Base-by-base conservation (phyloP, 2,113 vertebrate genomes). In the Misgurnus anguillicaudatus region DNA sequence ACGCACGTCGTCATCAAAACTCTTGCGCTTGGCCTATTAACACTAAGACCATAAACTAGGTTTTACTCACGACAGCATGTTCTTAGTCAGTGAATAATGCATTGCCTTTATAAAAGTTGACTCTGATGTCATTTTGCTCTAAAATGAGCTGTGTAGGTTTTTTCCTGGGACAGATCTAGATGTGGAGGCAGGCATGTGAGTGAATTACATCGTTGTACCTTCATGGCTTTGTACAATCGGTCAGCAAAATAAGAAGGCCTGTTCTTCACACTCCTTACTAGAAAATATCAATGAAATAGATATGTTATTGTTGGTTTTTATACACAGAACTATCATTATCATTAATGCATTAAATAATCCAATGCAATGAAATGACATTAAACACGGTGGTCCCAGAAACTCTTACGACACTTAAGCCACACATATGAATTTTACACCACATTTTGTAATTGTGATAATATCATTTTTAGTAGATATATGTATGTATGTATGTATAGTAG, bases 151-250 rank as follows among this genome's bases (percentile, higher is more conserved):
- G 19, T 48, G 21, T 16, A 21, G 7, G 19, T 31, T 38, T 9
- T 39, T 3, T 41, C 19, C 71, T 42, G n/a, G 3, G 53, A 17
- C 53, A 9, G 17, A 57, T 57, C 17, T 57, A 57, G 66, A 68
- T 58, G 60, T 36, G 5, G 21, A 64, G 16, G 31, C 31, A 24
- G 17, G 6, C 24, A 21, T 16, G 9, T 77, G 13, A 5, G 9
- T 31, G 36, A 62, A 57, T 3, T 6, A 16, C 16, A 1, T 38
- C 17, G 55, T 64, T 14, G 57, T 91, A 98, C 97, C 97, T 98
- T 99, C 97, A 99, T 99, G 85, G 97, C 96, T 89, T 96, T 96
- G 91, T 99, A 97, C 77, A 99, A 91, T 38, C 96, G 95, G 87
- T 99, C 96, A 6, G 97, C 96, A 11, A 99, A 95, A 90, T 98